These are phyloP conservation scores for Rhyacophila brunnea DNA, from an alignment of 1,140 invertebrate genomes.

Conservation along the genomic window DNA sequence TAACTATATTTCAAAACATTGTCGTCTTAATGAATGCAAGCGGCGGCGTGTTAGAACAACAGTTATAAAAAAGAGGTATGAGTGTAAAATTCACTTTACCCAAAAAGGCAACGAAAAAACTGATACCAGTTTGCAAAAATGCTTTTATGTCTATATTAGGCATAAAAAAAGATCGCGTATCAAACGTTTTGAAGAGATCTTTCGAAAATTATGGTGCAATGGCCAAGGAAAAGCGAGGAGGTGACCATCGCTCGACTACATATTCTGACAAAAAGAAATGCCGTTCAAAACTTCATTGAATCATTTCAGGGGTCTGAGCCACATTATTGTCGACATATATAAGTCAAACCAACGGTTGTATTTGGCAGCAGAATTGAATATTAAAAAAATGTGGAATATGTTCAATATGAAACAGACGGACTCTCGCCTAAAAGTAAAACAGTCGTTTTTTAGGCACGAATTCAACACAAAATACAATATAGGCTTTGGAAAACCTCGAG, in stretches of 20 bases:
- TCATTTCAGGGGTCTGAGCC: slow-evolving; percentile 32
- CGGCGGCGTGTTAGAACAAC: neutral
- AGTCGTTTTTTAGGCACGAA: slow-evolving; percentile 20
- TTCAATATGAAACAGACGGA: slow-evolving; percentile 13
- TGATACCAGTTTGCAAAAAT: neutral
- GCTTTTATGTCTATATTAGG: slow-evolving; percentile 1
- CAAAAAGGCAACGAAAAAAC: neutral
- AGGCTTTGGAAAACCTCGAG: neutral
- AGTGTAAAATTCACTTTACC: neutral
- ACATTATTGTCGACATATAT: slow-evolving; percentile 34
- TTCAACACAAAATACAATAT: slow-evolving; percentile 26
- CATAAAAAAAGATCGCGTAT: neutral
- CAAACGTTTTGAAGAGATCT: neutral
- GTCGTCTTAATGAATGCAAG: neutral
- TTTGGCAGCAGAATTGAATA: slow-evolving; percentile 28
- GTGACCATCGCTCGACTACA: neutral
- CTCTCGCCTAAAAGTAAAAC: neutral
- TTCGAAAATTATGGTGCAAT: too few relatives aligned
- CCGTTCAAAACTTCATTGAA: slow-evolving; percentile 26
- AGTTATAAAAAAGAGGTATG: neutral
- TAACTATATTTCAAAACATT: neutral
- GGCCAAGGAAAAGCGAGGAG: neutral
- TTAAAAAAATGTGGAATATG: slow-evolving; percentile 27
- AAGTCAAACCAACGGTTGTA: slow-evolving; percentile 30
- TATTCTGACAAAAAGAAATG: neutral